Evolutionary conservation across 2,888 invertebrate species (phyloP), one percentile per base, ranked within the genome.

Genomic region (Ophioninae sp.): DNA sequence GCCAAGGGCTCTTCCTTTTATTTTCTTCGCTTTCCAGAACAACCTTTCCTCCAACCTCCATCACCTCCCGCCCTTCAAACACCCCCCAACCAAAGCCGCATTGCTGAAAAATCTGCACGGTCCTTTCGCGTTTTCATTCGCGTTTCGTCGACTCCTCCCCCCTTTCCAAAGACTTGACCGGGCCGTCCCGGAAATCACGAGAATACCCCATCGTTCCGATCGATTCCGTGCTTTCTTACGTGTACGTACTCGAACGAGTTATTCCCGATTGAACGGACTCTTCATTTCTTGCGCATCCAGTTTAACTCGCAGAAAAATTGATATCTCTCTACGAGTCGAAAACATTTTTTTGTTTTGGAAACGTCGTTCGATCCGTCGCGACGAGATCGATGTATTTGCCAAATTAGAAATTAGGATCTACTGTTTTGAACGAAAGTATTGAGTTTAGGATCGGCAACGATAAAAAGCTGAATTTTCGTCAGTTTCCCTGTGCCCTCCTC

Each of bases 161-260:
- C 65, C 65, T 50, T n/a, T n/a, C n/a, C n/a, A n/a, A 3, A 30
- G 30, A 30, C 30, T 30, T 3, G 30, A 30, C 30, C 70, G 7
- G 20, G 20, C 61, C 5, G n/a, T n/a, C 64, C 72, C 81, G 68
- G 76, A 83, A 83, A 83, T 83, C 79, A 76, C 79, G 72, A 17
- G 76, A 68, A 77, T 76, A 44, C 76, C 76, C 83, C 79, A 79
- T 79, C 76, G 79, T 56, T 73, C 57, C 76, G 64, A 83, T 76
- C 83, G 83, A 79, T 80, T 83, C 61, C 72, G 41, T 56, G 50
- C 59, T 50, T 50, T 10, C 21, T 61, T 69, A 56, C 17, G 62
- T 23, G 62, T 50, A 10, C 50, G 50, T 21, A 37, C 17, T 8
- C 30, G 65, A 37, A 75, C 62, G 20, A 79, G 21, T 56, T 65